These are phyloP conservation scores for Garrulus glandarius DNA, from an alignment of 2,797 vertebrate genomes.

Conservation along the genomic window DNA sequence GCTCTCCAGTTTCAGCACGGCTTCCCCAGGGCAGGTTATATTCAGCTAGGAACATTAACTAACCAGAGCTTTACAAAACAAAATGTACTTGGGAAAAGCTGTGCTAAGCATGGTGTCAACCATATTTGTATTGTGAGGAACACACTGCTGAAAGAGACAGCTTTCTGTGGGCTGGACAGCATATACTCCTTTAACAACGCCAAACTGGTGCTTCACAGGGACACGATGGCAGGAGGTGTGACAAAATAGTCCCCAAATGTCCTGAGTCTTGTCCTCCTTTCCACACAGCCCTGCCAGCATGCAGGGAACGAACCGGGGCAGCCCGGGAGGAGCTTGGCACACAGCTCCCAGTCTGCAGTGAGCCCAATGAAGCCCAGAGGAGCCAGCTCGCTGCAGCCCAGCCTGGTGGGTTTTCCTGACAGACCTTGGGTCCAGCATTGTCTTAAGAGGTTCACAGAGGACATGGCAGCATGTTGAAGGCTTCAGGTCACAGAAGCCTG, in stretches of 20 bases:
- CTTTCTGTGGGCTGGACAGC: background rate
- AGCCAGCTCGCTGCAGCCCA: background rate
- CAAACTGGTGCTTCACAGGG: background rate
- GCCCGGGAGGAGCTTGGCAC: background rate
- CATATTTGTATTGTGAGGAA: background rate
- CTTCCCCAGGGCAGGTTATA: background rate
- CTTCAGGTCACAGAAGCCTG: background rate
- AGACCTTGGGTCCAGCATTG: too few relatives aligned
- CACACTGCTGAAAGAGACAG: background rate
- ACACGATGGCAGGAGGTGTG: background rate
- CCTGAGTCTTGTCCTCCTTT: background rate
- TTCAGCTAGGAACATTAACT: background rate
- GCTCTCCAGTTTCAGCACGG: background rate
- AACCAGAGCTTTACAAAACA: background rate
- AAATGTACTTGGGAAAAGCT: background rate
- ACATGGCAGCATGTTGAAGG: background rate
- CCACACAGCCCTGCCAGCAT: background rate
- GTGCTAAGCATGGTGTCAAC: background rate
- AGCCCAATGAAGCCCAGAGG: background rate
- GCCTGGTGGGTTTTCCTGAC: background rate
- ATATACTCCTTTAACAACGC: background rate
- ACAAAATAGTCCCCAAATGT: background rate
- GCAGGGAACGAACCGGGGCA: background rate
- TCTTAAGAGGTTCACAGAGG: background rate
- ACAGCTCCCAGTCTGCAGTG: fast-evolving